phyloP scores from a whole-genome alignment of 1,140 invertebrate species.

The Temnothorax longispinosus region DNA sequence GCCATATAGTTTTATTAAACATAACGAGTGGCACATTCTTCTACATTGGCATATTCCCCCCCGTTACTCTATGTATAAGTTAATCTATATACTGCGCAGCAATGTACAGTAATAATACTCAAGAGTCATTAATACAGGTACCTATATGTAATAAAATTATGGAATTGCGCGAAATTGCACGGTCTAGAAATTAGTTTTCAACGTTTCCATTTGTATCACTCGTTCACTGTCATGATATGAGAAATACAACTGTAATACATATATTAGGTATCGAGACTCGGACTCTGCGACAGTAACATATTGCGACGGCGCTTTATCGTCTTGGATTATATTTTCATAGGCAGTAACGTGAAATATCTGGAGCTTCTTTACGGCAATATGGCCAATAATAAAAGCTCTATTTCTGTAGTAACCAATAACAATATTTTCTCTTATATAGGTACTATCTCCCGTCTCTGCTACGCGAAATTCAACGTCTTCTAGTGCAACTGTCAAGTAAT shows the following conservation, averaged over 20 bases:
- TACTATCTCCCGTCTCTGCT: not conserved
- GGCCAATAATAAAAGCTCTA: slow-evolving; percentile 49
- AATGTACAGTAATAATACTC: not conserved
- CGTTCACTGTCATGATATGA: slow-evolving; percentile 50
- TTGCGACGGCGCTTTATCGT: slow-evolving; percentile 57
- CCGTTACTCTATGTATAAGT: not conserved
- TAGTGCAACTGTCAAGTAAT: slow-evolving; percentile 3
- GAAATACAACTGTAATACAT: slow-evolving; percentile 53
- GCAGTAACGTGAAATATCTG: slow-evolving; percentile 56
- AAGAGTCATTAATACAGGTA: not conserved
- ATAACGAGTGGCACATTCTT: too few relatives aligned
- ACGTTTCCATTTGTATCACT: slow-evolving; percentile 50
- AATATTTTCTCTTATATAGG: slow-evolving; percentile 45
- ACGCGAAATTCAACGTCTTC: not conserved
- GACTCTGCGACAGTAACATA: slow-evolving; percentile 50
- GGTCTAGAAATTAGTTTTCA: slow-evolving; percentile 58
- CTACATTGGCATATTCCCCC: too few relatives aligned
- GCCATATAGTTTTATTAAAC: too few relatives aligned
- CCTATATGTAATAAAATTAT: slow-evolving; percentile 26
- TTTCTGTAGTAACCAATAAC: slow-evolving; percentile 35
- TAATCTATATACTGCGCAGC: not conserved
- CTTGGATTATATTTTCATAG: slow-evolving; percentile 61
- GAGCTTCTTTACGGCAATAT: slow-evolving; percentile 41
- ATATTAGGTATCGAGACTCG: slow-evolving; percentile 48
- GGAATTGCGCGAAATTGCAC: slow-evolving; percentile 33